A percentile compares a stretch with the other conserved stretches of the same genome.
phyloP scores from a whole-genome alignment of 2,888 invertebrate genomes.

The Dione juno region DNA sequence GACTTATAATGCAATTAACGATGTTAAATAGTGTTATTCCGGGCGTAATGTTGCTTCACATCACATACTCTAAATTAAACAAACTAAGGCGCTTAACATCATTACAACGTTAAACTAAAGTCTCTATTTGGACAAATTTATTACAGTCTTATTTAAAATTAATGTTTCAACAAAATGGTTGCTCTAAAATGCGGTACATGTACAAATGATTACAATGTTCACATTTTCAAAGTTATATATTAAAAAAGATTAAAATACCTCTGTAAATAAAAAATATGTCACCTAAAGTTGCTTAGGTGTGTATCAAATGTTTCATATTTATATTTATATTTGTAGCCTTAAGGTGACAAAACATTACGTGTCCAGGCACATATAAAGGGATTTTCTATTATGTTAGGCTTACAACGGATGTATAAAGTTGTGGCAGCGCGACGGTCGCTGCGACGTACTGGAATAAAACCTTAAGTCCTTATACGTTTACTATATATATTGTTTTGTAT shows the following conservation, averaged over 20 bases:
- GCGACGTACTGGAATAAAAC: slow-evolving; percentile 63
- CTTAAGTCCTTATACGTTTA: slow-evolving; percentile 59
- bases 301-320: slow-evolving; percentile 35
- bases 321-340: slow-evolving; percentile 37
- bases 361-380: slow-evolving; percentile 41
- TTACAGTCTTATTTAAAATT: slow-evolving; percentile 21
- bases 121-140: slow-evolving; percentile 39
- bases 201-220: not conserved
- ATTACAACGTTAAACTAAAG: slow-evolving; percentile 48
- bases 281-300: too few species aligned
- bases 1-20: slow-evolving; percentile 65
- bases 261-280: not conserved
- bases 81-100: slow-evolving; percentile 53
- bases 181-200: not conserved
- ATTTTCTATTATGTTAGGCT: slow-evolving; percentile 67
- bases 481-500: slow-evolving; percentile 59
- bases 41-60: slow-evolving; percentile 62
- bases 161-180: not conserved
- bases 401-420: slow-evolving; percentile 67
- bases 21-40: slow-evolving; percentile 66
- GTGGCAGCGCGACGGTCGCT: slow-evolving; percentile 58
- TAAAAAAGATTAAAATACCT: not conserved
- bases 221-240: not conserved
- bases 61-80: slow-evolving; percentile 61
- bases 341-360: slow-evolving; percentile 43